phyloP scores from a whole-genome alignment of 1,140 invertebrate genomes.

The Bombus waltoni region DNA sequence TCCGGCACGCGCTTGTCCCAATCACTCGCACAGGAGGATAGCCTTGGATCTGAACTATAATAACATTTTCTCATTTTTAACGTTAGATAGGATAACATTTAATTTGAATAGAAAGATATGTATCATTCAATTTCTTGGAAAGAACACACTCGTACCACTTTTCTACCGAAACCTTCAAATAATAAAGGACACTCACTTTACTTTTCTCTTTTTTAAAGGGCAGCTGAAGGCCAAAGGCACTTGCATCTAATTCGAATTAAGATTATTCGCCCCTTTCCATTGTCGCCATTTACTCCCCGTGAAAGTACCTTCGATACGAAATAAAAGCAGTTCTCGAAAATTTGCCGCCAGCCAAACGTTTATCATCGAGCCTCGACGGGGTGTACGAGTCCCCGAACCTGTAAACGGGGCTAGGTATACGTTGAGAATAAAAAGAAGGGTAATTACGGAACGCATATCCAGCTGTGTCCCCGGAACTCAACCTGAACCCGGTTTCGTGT shows the following conservation, averaged over 20 bases:
- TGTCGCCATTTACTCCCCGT: not conserved
- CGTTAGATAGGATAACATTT: not conserved
- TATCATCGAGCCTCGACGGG: not conserved
- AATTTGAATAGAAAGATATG: not conserved
- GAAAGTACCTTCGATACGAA: not conserved
- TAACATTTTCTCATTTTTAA: too few relatives aligned
- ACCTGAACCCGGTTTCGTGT: slow-evolving; percentile 29
- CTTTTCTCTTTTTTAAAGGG: too few relatives aligned
- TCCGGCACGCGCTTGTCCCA: too few relatives aligned
- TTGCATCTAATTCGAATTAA: not conserved
- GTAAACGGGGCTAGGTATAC: not conserved
- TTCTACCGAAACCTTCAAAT: too few relatives aligned
- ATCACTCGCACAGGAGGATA: too few relatives aligned
- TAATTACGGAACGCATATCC: slow-evolving; percentile 51
- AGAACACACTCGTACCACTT: too few relatives aligned
- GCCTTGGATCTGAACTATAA: too few relatives aligned
- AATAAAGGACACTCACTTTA: too few relatives aligned
- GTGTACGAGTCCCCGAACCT: not conserved
- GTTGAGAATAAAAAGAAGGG: slow-evolving; percentile 44
- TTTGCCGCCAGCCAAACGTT: not conserved
- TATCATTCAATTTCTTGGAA: not conserved
- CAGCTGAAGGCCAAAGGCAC: not conserved
- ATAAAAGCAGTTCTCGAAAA: not conserved
- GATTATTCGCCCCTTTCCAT: not conserved
- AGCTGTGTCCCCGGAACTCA: slow-evolving; percentile 53